Evolutionary conservation across 1,140 invertebrate genomes (phyloP).

Genomic region (Stratiolaelaps scimitus): DNA sequence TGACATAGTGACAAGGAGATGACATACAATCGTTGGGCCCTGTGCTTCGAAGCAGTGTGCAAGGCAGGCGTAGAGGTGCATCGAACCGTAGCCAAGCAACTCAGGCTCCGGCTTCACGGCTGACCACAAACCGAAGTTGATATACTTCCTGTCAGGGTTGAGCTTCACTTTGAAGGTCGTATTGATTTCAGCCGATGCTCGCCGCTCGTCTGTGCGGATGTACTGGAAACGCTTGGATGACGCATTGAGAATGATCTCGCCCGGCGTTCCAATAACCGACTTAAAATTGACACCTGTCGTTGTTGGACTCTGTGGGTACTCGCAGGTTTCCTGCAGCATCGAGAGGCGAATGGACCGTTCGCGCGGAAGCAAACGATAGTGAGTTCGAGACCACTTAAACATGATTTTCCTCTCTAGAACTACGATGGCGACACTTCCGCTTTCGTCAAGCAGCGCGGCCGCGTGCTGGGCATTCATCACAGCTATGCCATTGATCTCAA

Average conservation of each 20-base stretch:
- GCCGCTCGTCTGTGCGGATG: not conserved
- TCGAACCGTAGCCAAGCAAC: conserved; percentile 4
- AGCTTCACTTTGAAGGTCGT: not conserved
- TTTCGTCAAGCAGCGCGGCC: not conserved
- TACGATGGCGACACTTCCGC: not conserved
- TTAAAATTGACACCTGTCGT: conserved; percentile 5
- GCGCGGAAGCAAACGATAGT: not conserved
- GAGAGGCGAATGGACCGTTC: not conserved
- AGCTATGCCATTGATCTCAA: not conserved
- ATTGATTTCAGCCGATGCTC: not conserved
- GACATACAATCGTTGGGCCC: not conserved
- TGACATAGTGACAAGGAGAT: no score
- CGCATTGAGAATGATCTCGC: conserved; percentile 2
- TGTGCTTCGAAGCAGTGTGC: not conserved
- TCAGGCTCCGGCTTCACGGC: not conserved
- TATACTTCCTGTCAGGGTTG: not conserved
- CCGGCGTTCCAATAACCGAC: not conserved
- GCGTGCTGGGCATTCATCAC: conserved; percentile 11
- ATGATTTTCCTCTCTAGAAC: not conserved
- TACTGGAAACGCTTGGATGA: not conserved
- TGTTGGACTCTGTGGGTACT: conserved; percentile 2
- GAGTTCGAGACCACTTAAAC: not conserved
- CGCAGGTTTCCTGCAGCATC: not conserved
- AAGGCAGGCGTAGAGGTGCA: conserved; percentile 1
- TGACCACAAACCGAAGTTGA: conserved; percentile 13